These are phyloP conservation scores for Azemiops feae DNA, from an alignment of 2,113 vertebrate genomes.

Conservation along the genomic window DNA sequence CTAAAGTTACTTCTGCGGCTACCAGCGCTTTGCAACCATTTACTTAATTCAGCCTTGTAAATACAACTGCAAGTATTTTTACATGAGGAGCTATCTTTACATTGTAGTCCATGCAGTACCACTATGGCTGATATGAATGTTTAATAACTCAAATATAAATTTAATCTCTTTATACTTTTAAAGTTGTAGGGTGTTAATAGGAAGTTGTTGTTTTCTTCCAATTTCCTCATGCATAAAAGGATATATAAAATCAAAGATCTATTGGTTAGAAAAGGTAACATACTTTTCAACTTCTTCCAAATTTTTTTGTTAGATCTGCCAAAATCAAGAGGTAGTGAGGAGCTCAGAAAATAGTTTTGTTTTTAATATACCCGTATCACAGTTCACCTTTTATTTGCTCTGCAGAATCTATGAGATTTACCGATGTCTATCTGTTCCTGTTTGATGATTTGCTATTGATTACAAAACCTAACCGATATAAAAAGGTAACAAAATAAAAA, in stretches of 20 bases:
- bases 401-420: conserved; percentile 82
- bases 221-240: neutral
- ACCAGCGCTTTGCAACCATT: neutral
- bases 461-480: conserved; percentile 86
- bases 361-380: conserved; percentile 6
- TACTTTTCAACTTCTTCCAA: neutral
- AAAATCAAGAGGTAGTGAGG: neutral
- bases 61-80: neutral
- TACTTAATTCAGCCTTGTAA: neutral
- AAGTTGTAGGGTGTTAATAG: neutral
- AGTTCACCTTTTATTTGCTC: conserved; percentile 38
- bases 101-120: neutral
- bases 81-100: neutral
- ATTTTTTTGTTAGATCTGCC: neutral
- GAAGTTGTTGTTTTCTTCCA: neutral
- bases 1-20: neutral
- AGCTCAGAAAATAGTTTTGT: neutral
- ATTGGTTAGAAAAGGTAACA: neutral
- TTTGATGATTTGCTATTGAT: conserved; percentile 90
- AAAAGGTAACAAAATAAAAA: conserved; percentile 74
- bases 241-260: neutral
- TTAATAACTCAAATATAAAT: neutral
- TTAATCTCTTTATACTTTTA: neutral
- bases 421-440: conserved; percentile 85
- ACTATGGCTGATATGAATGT: neutral